These are phyloP conservation scores for Phenganax subtilis DNA, from an alignment of 92 coral and sea anemone genomes.

Conservation along the genomic window DNA sequence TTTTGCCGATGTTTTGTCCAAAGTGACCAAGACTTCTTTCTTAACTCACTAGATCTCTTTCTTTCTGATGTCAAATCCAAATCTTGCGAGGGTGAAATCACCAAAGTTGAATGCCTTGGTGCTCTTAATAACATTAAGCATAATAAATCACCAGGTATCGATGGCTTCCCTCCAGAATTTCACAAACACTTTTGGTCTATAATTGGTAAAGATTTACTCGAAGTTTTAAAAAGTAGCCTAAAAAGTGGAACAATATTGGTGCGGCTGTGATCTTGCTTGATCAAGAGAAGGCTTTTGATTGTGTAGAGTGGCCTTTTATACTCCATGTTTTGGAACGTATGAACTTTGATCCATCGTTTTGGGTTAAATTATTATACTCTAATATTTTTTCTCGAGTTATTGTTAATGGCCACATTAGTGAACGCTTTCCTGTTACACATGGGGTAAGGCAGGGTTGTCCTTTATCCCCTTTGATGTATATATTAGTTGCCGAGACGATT, in stretches of 20 bases:
- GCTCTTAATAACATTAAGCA: conserved; percentile 45
- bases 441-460: conserved; percentile 44
- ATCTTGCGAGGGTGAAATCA: conserved; percentile 45
- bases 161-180: conserved; percentile 59
- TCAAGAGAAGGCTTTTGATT: conserved; percentile 56
- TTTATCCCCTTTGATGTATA: conserved; percentile 28
- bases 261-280: conserved; percentile 49
- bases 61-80: not conserved
- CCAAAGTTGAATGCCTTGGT: conserved; percentile 15
- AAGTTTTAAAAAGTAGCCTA: conserved; percentile 31
- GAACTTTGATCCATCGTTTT: conserved; percentile 56
- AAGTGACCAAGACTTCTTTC: not conserved
- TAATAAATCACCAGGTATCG: conserved; percentile 50
- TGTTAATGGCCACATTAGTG: conserved; percentile 24
- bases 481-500: conserved; percentile 32
- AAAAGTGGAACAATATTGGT: not conserved
- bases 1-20: not conserved
- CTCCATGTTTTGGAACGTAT: conserved; percentile 17
- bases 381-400: not conserved
- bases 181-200: conserved; percentile 45
- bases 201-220: conserved; percentile 44
- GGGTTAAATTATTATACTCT: conserved; percentile 45
- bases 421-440: not conserved
- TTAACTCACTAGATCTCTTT: not conserved
- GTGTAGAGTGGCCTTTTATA: conserved; percentile 54